A percentile compares a stretch with the other conserved stretches of the same genome.
Evolutionary conservation across 2,113 vertebrate species (phyloP).

Genomic region (Mormyrus lacerda): DNA sequence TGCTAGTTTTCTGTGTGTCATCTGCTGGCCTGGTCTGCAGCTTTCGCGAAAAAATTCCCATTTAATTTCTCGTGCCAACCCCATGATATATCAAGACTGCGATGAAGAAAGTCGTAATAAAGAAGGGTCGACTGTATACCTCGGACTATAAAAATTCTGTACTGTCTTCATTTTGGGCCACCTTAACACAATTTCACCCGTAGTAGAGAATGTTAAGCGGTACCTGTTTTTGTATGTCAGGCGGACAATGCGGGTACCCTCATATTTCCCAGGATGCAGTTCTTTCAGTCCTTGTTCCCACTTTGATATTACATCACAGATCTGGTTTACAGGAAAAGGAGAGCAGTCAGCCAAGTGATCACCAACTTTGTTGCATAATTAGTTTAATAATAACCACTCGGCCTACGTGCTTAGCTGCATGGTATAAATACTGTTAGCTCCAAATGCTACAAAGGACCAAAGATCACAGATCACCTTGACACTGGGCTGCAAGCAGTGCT

Average conservation of each 20-base stretch:
- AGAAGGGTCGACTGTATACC: neutral
- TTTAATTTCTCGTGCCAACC: too few species aligned
- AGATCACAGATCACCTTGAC: conserved; percentile 61
- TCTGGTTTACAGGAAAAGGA: conserved; percentile 48
- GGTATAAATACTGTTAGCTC: neutral
- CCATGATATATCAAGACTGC: too few species aligned
- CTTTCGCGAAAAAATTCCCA: too few species aligned
- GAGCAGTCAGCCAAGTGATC: neutral
- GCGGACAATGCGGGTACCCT: conserved; percentile 76
- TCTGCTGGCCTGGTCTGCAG: neutral
- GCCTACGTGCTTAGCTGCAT: neutral
- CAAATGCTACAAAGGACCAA: neutral
- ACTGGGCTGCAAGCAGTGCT: conserved; percentile 71
- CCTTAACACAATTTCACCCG: neutral
- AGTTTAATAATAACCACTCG: neutral
- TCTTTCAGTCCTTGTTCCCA: conserved; percentile 86
- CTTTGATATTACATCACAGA: conserved; percentile 86
- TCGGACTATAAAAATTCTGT: neutral
- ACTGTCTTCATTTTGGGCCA: neutral
- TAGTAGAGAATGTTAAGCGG: too few species aligned
- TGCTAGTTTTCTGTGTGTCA: neutral
- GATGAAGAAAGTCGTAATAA: too few species aligned
- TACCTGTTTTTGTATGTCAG: conserved; percentile 83
- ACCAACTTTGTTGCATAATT: neutral
- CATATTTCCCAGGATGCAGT: conserved; percentile 77